Evolutionary conservation across 2,113 vertebrate species (phyloP).

Genomic region (Coracopsis vasa): DNA sequence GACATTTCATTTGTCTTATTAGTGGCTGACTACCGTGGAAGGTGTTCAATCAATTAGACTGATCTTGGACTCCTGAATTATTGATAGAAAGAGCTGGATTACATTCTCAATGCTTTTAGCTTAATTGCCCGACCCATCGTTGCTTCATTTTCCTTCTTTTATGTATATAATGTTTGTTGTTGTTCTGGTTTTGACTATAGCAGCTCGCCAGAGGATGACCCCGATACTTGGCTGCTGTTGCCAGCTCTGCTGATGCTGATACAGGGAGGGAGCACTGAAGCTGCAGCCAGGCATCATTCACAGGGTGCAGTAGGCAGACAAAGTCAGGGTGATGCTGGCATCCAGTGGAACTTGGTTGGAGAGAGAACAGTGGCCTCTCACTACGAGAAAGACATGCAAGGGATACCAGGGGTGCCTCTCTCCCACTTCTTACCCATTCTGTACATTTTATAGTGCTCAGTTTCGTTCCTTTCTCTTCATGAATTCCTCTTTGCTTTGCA

Average conservation of each 20-base stretch:
- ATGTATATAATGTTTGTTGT: constrained; percentile 8
- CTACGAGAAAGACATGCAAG: accelerated
- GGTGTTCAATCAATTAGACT: constrained; percentile 73
- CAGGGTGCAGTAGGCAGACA: background rate
- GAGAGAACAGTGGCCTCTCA: background rate
- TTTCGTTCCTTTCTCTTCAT: background rate
- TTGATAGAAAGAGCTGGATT: constrained; percentile 61
- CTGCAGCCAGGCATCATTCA: accelerated
- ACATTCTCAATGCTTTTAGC: constrained; percentile 86
- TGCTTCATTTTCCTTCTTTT: constrained; percentile 54
- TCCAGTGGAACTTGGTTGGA: background rate
- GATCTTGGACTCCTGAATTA: constrained; percentile 65
- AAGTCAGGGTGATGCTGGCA: accelerated
- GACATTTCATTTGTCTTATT: constrained; percentile 78
- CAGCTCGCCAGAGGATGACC: background rate
- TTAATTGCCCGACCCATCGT: constrained; percentile 84
- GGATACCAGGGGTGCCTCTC: background rate
- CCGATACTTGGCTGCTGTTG: background rate
- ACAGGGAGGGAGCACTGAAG: background rate
- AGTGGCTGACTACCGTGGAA: constrained; percentile 68
- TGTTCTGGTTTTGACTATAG: constrained; percentile 18
- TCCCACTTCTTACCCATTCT: background rate
- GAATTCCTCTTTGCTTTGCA: accelerated
- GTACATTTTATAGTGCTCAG: background rate
- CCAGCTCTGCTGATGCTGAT: background rate